Evolutionary conservation across 2,888 invertebrate genomes (phyloP), one percentile per base, ranked within the genome.

Genomic region (Caenorhabditis wallacei): DNA sequence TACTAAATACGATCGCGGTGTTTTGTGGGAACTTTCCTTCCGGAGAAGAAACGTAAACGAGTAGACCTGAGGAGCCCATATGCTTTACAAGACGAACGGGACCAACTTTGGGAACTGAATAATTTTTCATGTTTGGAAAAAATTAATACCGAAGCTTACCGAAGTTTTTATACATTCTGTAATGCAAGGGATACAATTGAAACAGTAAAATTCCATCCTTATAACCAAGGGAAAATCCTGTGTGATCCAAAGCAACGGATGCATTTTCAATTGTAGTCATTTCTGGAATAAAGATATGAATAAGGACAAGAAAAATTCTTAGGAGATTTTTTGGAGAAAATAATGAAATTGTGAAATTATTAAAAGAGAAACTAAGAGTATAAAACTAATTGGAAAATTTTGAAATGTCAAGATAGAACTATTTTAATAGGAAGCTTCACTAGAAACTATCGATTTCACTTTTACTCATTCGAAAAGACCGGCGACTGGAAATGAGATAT

Each of bases 21-120:
- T 78, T 78, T 30, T 69, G 69, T 0, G 78, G 11, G 18, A 11
- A 78, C 13, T 69, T 69, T 35, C 69, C 78, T 18, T 26, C 53
- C 2, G 18, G 3, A 1, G 46, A 54, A 20, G 63, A 54, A 3
- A 69, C 69, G 20, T 69, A 63, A 13, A 53, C 16, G 1, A 70
- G 24, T 0, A 2, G 10, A n/a, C 35, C n/a, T 10, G 66, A 53
- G 1, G 10, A 0, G n/a, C 66, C 66, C 22, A 48, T 53, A 1
- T 66, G 66, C 22, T 53, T 66, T 11, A 26, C 69, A 1, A 78
- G 24, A 8, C 78, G 69, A n/a, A 78, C 46, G 1, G 69, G 54
- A 7, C 78, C 69, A 2, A 63, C 63, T 18, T 78, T 26, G 10
- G 68, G 66, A 5, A 78, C 69, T 63, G 57, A 37, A 61, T 57